Percentiles rank a stretch among this genome's conserved stretches.
Conservation (phyloP, 2,113 vertebrate genomes). For the Trogon melanurus region DNA sequence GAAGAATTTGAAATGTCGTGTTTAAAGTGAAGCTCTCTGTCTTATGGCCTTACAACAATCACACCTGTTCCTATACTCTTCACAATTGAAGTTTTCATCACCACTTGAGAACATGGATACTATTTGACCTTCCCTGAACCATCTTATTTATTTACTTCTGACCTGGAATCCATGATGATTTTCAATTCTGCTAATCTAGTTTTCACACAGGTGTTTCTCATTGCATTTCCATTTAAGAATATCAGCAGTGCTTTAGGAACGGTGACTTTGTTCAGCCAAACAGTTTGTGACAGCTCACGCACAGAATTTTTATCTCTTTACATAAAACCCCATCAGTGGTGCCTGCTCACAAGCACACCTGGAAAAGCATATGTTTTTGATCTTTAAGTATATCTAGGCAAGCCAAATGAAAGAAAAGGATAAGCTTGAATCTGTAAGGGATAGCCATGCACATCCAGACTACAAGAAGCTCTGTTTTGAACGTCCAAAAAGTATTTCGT, state of each 20-base stretch:
- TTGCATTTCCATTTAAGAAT: slow-evolving; percentile 80
- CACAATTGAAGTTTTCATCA: slow-evolving; percentile 70
- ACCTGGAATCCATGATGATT: slow-evolving; percentile 61
- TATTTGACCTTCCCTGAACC: slow-evolving; percentile 43
- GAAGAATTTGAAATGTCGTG: neutral
- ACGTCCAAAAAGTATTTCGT: neutral
- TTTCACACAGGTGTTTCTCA: slow-evolving; percentile 88
- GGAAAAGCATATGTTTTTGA: slow-evolving; percentile 84
- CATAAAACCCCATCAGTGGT: slow-evolving; percentile 80
- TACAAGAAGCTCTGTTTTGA: neutral
- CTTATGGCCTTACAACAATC: neutral
- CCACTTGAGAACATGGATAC: slow-evolving; percentile 63
- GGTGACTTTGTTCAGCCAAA: slow-evolving; percentile 79
- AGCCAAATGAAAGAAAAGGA: slow-evolving; percentile 42
- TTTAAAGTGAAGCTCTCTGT: neutral
- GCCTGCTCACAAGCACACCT: slow-evolving; percentile 74
- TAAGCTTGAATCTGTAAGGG: slow-evolving; percentile 4
- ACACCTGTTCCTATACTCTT: slow-evolving; percentile 50
- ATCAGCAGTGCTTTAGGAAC: slow-evolving; percentile 83
- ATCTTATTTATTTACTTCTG: slow-evolving; percentile 71
- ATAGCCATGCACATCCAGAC: neutral
- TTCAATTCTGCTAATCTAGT: slow-evolving; percentile 51
- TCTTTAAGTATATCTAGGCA: slow-evolving; percentile 71
- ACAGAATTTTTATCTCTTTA: slow-evolving; percentile 85
- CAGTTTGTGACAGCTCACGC: slow-evolving; percentile 81